A percentile compares a stretch with the other conserved stretches of the same genome.
phyloP scores from a whole-genome alignment of 2,797 vertebrate species.

The Harpagifer antarcticus region DNA sequence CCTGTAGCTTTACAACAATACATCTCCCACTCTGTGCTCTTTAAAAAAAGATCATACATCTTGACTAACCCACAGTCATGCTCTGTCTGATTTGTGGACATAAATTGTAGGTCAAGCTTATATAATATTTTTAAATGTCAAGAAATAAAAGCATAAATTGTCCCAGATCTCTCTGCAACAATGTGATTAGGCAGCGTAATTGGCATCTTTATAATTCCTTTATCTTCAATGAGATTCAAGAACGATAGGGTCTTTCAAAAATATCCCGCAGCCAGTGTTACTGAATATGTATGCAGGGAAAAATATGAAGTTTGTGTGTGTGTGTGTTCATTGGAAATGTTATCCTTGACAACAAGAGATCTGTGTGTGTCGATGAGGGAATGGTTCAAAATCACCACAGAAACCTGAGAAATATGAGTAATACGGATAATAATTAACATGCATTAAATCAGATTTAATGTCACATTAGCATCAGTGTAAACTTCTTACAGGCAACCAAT shows the following conservation, averaged over 20 bases:
- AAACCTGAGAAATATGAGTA: conserved; percentile 30
- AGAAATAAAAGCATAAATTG: conserved; percentile 21
- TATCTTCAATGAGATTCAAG: conserved; percentile 6
- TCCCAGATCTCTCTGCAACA: conserved; percentile 35
- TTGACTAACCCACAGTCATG: conserved; percentile 6
- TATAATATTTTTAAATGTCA: conserved; percentile 4
- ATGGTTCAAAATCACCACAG: conserved; percentile 37
- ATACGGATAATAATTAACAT: conserved; percentile 46
- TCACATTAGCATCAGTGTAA: conserved; percentile 55
- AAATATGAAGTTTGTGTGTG: conserved; percentile 15
- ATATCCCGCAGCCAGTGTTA: conserved; percentile 30
- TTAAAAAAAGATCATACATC: conserved; percentile 38
- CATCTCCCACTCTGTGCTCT: conserved; percentile 11
- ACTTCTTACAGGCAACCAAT: conserved; percentile 30
- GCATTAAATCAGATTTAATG: conserved; percentile 62
- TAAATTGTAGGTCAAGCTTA: conserved; percentile 27
- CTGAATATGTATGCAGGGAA: conserved; percentile 24
- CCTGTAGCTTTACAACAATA: background rate
- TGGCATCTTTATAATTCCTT: conserved; percentile 3
- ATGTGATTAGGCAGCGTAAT: conserved; percentile 8
- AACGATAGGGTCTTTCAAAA: conserved; percentile 37
- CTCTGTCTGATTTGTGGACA: conserved; percentile 25
- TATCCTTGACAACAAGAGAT: conserved; percentile 36
- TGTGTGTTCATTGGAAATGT: conserved; percentile 44
- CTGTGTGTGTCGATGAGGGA: conserved; percentile 40